A percentile compares a stretch with the other conserved stretches of the same genome.
Evolutionary conservation across 2,888 invertebrate species (phyloP).

Genomic region (Acanthosepion lycidas): DNA sequence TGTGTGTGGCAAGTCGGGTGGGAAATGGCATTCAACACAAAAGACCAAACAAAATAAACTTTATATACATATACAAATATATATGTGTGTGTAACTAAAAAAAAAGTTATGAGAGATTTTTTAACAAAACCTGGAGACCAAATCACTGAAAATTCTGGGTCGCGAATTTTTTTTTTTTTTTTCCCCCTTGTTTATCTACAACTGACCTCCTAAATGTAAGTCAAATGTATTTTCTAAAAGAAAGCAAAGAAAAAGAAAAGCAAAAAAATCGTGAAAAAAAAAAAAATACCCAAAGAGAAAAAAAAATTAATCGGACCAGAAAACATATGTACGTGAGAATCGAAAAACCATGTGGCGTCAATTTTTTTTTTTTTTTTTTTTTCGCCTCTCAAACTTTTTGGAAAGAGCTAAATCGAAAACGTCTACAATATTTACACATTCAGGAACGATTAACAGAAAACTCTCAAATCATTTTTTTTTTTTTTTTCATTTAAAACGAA

Average conservation of each 20-base stretch:
- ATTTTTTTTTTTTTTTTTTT: background rate
- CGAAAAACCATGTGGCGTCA: background rate
- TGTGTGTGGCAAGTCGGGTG: background rate
- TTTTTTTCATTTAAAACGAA: slow-evolving; percentile 16
- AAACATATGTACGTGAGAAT: background rate
- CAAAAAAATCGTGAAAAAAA: background rate
- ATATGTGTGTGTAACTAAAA: background rate
- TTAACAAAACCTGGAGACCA: background rate
- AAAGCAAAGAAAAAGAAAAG: background rate
- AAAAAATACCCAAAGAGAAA: background rate
- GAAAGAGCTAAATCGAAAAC: background rate
- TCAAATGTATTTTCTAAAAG: background rate
- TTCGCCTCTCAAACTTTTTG: background rate
- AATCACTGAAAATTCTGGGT: background rate
- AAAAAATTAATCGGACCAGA: background rate
- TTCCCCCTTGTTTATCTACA: background rate
- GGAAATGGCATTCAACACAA: background rate
- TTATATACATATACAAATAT: background rate
- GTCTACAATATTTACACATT: background rate
- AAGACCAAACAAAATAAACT: background rate
- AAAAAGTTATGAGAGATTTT: background rate
- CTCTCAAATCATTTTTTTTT: background rate
- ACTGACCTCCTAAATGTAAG: background rate
- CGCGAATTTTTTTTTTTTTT: background rate
- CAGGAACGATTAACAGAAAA: background rate